Evolutionary conservation across 2,888 invertebrate species (phyloP).

Genomic region (Troides oblongomaculatus): DNA sequence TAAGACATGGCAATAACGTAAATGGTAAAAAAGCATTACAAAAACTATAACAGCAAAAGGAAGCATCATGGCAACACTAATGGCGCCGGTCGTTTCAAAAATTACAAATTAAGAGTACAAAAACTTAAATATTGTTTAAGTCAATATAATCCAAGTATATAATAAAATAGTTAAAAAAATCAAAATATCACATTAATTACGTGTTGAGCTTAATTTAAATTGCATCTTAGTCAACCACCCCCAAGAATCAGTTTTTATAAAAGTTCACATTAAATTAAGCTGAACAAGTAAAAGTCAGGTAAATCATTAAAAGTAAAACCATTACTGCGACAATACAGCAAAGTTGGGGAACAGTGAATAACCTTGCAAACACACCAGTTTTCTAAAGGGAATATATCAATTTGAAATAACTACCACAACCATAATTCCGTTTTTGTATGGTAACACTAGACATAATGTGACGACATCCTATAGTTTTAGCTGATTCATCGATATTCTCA

Average conservation of each 20-base stretch:
- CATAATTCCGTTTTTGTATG: slow-evolving; percentile 70
- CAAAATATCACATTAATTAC: slow-evolving; percentile 79
- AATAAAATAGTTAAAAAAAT: slow-evolving; percentile 71
- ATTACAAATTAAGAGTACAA: slow-evolving; percentile 56
- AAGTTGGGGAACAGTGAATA: slow-evolving; percentile 36
- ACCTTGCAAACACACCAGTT: slow-evolving; percentile 56
- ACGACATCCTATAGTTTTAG: slow-evolving; percentile 43
- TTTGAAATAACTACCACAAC: slow-evolving; percentile 79
- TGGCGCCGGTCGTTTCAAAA: slow-evolving; percentile 49
- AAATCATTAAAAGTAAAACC: slow-evolving; percentile 21
- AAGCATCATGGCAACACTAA: slow-evolving; percentile 63
- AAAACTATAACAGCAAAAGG: slow-evolving; percentile 69
- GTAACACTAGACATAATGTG: slow-evolving; percentile 60
- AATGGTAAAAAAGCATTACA: slow-evolving; percentile 64
- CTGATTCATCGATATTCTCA: not conserved
- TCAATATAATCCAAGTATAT: slow-evolving; percentile 57
- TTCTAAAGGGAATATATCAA: slow-evolving; percentile 68
- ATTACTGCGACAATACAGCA: slow-evolving; percentile 35
- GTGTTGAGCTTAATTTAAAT: slow-evolving; percentile 80
- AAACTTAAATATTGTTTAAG: slow-evolving; percentile 61
- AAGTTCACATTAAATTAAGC: slow-evolving; percentile 73
- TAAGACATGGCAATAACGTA: slow-evolving; percentile 62
- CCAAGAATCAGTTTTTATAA: slow-evolving; percentile 45
- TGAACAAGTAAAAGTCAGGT: slow-evolving; percentile 66
- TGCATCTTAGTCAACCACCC: slow-evolving; percentile 49